These are phyloP conservation scores for Arion vulgaris DNA, from an alignment of 1,140 invertebrate genomes.

Conservation along the genomic window DNA sequence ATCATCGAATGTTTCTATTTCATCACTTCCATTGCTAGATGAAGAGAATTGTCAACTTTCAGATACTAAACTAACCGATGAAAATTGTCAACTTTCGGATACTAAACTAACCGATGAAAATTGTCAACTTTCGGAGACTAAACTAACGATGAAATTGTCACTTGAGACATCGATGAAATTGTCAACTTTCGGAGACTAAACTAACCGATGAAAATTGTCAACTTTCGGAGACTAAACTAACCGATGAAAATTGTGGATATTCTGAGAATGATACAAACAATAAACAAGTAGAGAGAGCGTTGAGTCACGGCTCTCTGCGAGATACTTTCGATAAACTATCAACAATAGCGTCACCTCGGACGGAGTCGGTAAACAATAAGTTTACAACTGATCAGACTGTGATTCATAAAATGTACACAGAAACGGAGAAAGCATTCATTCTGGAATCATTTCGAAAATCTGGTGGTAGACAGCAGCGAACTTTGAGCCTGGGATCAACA, in stretches of 20 bases:
- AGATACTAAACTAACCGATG: no score
- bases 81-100: no score
- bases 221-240: no score
- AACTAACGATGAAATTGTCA: background rate
- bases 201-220: no score
- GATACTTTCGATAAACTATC: background rate
- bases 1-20: background rate
- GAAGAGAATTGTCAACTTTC: no score
- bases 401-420: constrained; percentile 25
- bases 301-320: background rate
- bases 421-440: constrained; percentile 23
- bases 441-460: background rate
- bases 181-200: no score
- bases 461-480: background rate
- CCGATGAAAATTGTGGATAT: background rate
- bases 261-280: background rate
- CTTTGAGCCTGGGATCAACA: background rate
- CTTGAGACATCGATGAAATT: no score
- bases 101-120: background rate
- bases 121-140: background rate
- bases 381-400: background rate
- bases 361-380: background rate
- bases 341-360: background rate
- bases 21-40: background rate
- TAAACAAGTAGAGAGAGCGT: background rate